Evolutionary conservation across 2,797 vertebrate species (phyloP), one percentile per base, ranked within the genome.

Genomic region (Manis pentadactyla): DNA sequence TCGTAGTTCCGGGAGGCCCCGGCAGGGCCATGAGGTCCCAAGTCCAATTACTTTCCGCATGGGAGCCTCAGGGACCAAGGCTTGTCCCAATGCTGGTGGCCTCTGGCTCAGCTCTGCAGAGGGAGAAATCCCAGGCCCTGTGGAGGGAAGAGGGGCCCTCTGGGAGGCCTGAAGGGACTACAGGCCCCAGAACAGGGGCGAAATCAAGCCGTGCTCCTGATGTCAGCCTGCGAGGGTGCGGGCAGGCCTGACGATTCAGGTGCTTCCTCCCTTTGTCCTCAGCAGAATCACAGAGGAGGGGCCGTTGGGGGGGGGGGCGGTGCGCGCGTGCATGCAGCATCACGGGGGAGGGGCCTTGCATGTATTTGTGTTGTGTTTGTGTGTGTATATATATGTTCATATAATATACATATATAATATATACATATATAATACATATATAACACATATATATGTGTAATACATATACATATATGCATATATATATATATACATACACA

Each of bases 31-130:
- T 49, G 57, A 31, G 79, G 37, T 18, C 42, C 42, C 10, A n/a
- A 19, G 31, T 12, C 31, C n/a, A 2, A 27, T 37, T 0, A 0
- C 34, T 59, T 59, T 10, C 17, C 9, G 7, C 8, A 0, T 1
- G 0, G 5, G 42, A 37, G 14, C 51, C 14, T 31, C 18, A 2
- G 34, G 4, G 21, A 57, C 53, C 51, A 81, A 34, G 53, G 31
- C 51, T 64, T 1, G 1, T 8, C 64, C 7, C 2, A 7, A 29
- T 29, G 14, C 21, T 25, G 15, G 3, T 29, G 19, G 14, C 2
- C 18, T 13, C 23, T 5, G 17, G 59, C 34, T 31, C 46, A 5
- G 46, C 71, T 31, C n/a, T 18, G 17, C 12, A 18, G 2, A 57
- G 29, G 23, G 9, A 49, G 57, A 59, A 11, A 9, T 42, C n/a